These are phyloP conservation scores for Eudasyphora cyanicolor DNA, from an alignment of 2,888 invertebrate species.

Conservation along the genomic window DNA sequence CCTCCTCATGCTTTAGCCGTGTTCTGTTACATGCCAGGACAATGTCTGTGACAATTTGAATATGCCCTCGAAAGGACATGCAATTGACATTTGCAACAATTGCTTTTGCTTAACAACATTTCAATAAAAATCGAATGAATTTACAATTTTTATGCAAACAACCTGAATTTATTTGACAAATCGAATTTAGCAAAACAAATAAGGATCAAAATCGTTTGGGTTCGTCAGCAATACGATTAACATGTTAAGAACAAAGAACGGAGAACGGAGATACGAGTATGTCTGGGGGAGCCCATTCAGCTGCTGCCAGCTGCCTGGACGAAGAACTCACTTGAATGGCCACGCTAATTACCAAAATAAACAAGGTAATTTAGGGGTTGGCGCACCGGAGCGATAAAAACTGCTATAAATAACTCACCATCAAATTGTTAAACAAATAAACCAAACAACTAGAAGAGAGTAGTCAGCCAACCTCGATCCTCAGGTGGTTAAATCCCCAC, in stretches of 20 bases:
- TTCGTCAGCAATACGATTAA: background rate
- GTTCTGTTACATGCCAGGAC: background rate
- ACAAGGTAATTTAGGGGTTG: conserved; percentile 63
- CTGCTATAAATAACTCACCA: conserved; percentile 63
- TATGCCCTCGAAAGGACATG: conserved; percentile 45
- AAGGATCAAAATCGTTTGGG: background rate
- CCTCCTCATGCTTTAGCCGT: too few relatives aligned
- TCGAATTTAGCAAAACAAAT: conserved; percentile 54
- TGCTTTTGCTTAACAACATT: conserved; percentile 44
- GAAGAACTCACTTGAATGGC: conserved; percentile 18
- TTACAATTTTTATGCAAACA: conserved; percentile 60
- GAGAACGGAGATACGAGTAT: background rate
- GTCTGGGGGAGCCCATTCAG: conserved; percentile 23
- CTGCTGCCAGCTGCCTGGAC: conserved; percentile 48
- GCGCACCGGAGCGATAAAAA: conserved; percentile 59
- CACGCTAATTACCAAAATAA: conserved; percentile 63
- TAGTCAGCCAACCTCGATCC: conserved; percentile 31
- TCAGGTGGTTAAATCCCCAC: conserved; percentile 55
- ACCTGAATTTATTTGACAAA: conserved; percentile 75
- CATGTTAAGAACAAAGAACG: background rate
- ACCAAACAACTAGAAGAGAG: conserved; percentile 11
- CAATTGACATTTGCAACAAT: conserved; percentile 53
- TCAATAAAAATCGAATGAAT: conserved; percentile 63
- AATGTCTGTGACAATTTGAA: conserved; percentile 56
- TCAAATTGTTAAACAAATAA: conserved; percentile 28